Base-by-base conservation (phyloP, 1,140 invertebrate species). In the Maniola jurtina region DNA sequence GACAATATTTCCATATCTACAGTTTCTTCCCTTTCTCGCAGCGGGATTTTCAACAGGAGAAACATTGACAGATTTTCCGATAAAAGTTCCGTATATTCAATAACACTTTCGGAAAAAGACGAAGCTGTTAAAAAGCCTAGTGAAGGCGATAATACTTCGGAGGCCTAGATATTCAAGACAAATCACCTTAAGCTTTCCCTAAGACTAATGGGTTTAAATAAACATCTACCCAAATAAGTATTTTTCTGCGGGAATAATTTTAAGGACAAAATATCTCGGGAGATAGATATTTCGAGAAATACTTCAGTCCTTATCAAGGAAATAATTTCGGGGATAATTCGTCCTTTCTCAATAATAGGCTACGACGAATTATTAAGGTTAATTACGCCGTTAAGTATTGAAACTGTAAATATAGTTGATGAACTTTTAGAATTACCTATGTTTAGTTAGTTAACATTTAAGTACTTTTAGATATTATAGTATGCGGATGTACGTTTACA, bases 81-180 rank as follows among this genome's bases (percentile, higher is more conserved):
- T 60, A 66, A 77, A 75, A 88, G 88, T 64, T 92, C 91, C 0
- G 80, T 92, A 10, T 92, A 92, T 64, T 92, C 91, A 0, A 91
- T 92, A 58, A 89, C 87, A 0, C 68, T 92, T 38, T 91, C 91
- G 16, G 91, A 92, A 72, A 86, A 88, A 16, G 86, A 89, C 40
- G 82, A 84, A 45, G 64, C 68, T 6, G 70, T 77, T 11, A 90
- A 88, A 66, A 90, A 88, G 71, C 50, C 76, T 15, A 81, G 71
- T 52, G 84, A 88, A 15, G 75, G 76, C 6, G 91, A 91, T 38
- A 89, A 92, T 70, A 90, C 89, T 58, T 91, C 91, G 7, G 91
- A 92, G 75, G 91, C 89, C 60, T 91, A 70, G 85, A 60, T 13
- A 25, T 52, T 47, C 6, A 0, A 6, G 11, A 47, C 13, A 3